Evolutionary conservation across 2,888 invertebrate genomes (phyloP).

Genomic region (Rhagonycha lutea): DNA sequence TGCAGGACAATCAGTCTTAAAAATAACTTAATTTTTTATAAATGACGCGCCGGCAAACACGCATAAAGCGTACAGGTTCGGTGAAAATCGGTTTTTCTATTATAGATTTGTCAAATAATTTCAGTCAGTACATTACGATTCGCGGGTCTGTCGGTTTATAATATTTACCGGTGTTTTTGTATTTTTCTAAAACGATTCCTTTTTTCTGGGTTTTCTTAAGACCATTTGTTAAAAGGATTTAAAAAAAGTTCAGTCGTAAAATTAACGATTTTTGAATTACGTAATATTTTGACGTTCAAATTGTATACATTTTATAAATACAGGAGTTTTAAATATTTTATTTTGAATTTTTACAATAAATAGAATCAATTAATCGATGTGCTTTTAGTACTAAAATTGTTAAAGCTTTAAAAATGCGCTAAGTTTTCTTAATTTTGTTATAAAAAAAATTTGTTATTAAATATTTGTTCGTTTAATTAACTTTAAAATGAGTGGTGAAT

Average conservation of each 20-base stretch:
- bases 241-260: not conserved
- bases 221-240: not conserved
- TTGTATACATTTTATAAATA: not conserved
- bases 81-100: conserved; percentile 4
- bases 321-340: not conserved
- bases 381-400: not conserved
- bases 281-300: not conserved
- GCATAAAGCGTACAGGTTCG: conserved; percentile 12
- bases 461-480: not conserved
- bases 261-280: not conserved
- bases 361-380: not conserved
- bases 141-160: conserved; percentile 4
- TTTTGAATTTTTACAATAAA: not conserved
- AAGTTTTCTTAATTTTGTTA: not conserved
- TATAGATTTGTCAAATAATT: conserved; percentile 19
- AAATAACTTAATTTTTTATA: conserved; percentile 8
- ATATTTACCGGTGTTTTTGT: not conserved
- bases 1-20: not conserved
- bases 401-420: not conserved
- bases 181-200: not conserved
- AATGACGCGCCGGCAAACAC: not conserved
- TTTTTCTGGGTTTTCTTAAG: not conserved
- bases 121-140: conserved; percentile 14
- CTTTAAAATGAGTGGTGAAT: conserved; percentile 36
- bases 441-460: not conserved